Evolutionary conservation across 2,797 vertebrate genomes (phyloP).

Genomic region (Neosilurus hyrtlii): DNA sequence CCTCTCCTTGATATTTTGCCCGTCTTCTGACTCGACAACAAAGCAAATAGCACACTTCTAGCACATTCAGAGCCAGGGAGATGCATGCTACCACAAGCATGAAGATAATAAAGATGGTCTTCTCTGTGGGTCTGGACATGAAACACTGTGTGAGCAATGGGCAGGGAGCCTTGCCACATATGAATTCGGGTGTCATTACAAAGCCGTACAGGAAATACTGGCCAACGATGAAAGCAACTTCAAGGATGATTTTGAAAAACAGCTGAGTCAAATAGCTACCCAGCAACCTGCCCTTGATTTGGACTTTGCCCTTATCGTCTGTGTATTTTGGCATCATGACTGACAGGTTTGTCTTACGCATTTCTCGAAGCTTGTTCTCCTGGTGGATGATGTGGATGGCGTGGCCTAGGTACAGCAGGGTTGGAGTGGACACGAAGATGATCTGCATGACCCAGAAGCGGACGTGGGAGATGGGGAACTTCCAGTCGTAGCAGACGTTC

Average conservation of each 20-base stretch:
- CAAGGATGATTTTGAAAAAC: constrained; percentile 81
- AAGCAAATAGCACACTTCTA: constrained; percentile 76
- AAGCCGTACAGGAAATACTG: constrained; percentile 87
- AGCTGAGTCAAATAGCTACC: constrained; percentile 81
- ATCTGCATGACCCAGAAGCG: constrained; percentile 92
- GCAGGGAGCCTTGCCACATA: constrained; percentile 75
- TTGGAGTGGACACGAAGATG: constrained; percentile 75
- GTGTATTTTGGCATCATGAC: constrained; percentile 68
- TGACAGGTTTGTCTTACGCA: constrained; percentile 51
- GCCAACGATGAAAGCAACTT: constrained; percentile 81
- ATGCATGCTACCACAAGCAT: constrained; percentile 82
- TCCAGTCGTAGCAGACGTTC: constrained; percentile 84
- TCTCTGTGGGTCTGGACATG: constrained; percentile 79
- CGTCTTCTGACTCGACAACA: constrained; percentile 43
- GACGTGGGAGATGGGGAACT: constrained; percentile 88
- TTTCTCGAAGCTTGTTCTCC: constrained; percentile 78
- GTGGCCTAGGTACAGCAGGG: constrained; percentile 68
- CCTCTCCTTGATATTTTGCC: background rate
- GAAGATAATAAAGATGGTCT: constrained; percentile 82
- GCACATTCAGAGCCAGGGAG: constrained; percentile 81
- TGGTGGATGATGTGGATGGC: constrained; percentile 73
- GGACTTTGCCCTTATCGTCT: constrained; percentile 75
- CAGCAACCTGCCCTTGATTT: constrained; percentile 80
- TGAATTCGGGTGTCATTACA: constrained; percentile 70
- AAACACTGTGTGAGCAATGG: constrained; percentile 75